phyloP scores from a whole-genome alignment of 2,888 invertebrate genomes.

The Malachius bipustulatus region DNA sequence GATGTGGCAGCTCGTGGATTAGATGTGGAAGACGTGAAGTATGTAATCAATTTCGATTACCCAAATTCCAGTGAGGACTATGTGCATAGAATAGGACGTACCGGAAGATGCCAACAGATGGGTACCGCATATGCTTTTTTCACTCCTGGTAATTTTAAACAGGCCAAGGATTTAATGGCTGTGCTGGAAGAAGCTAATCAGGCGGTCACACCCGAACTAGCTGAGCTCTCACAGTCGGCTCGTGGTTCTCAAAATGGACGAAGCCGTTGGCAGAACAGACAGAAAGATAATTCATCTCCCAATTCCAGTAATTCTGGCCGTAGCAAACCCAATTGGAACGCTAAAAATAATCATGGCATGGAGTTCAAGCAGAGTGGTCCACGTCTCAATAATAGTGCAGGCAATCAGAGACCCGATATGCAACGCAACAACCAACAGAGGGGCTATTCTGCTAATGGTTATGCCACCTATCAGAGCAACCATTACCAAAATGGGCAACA shows the following conservation, averaged over 20 bases:
- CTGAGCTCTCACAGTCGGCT: slow-evolving; percentile 38
- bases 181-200: slow-evolving; percentile 91
- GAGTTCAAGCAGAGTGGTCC: slow-evolving; percentile 21
- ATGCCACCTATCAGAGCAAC: slow-evolving; percentile 42
- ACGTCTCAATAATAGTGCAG: slow-evolving; percentile 31
- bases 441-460: slow-evolving; percentile 46
- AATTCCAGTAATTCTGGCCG: slow-evolving; percentile 34
- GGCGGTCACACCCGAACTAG: slow-evolving; percentile 24
- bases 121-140: slow-evolving; percentile 95
- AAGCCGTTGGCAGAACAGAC: slow-evolving; percentile 52
- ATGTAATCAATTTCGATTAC: slow-evolving; percentile 95
- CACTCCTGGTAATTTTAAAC: slow-evolving; percentile 80
- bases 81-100: slow-evolving; percentile 91
- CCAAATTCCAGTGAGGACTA: slow-evolving; percentile 97
- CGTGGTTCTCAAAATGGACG: slow-evolving; percentile 33
- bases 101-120: slow-evolving; percentile 83
- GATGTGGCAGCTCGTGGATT: slow-evolving; percentile 89
- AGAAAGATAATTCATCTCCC: slow-evolving; percentile 42
- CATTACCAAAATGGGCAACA: slow-evolving; percentile 32
- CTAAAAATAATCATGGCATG: slow-evolving; percentile 18
- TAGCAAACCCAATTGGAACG: slow-evolving; percentile 31
- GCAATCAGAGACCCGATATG: slow-evolving; percentile 38
- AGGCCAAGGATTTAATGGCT: slow-evolving; percentile 83
- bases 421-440: slow-evolving; percentile 45
- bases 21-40: slow-evolving; percentile 91